A percentile compares a stretch with the other conserved stretches of the same genome.
Conservation (phyloP, 2,113 vertebrate genomes). For the Neogale vison region DNA sequence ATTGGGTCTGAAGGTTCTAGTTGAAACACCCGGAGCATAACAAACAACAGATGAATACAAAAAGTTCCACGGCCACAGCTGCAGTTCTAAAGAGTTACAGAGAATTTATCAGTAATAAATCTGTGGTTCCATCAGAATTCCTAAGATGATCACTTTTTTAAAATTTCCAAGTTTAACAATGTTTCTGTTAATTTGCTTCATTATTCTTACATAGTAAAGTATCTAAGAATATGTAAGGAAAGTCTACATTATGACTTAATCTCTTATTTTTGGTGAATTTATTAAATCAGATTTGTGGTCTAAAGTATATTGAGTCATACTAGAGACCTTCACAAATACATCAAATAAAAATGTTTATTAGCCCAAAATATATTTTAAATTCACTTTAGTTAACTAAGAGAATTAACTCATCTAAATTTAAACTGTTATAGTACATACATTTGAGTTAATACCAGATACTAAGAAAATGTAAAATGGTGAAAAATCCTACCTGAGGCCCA, state of each 20-base stretch:
- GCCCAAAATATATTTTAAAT: background rate
- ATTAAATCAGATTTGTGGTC: background rate
- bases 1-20: slow-evolving; percentile 91
- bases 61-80: slow-evolving; percentile 94
- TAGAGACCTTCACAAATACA: background rate
- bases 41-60: slow-evolving; percentile 93
- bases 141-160: background rate
- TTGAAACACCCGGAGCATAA: slow-evolving; percentile 94
- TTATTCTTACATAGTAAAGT: background rate
- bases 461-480: background rate
- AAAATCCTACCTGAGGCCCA: slow-evolving; percentile 88
- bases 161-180: background rate
- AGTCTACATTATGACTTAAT: background rate
- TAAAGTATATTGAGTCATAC: background rate
- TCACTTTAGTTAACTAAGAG: background rate
- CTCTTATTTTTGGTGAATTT: background rate
- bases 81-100: slow-evolving; percentile 87
- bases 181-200: slow-evolving; percentile 3
- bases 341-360: background rate
- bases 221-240: background rate
- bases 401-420: background rate
- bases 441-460: background rate
- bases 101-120: background rate
- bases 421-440: background rate
- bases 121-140: background rate